Percentiles rank a stretch among this genome's conserved stretches.
These are phyloP conservation scores for Caloenas nicobarica DNA, from an alignment of 2,113 vertebrate genomes.

Conservation along the genomic window DNA sequence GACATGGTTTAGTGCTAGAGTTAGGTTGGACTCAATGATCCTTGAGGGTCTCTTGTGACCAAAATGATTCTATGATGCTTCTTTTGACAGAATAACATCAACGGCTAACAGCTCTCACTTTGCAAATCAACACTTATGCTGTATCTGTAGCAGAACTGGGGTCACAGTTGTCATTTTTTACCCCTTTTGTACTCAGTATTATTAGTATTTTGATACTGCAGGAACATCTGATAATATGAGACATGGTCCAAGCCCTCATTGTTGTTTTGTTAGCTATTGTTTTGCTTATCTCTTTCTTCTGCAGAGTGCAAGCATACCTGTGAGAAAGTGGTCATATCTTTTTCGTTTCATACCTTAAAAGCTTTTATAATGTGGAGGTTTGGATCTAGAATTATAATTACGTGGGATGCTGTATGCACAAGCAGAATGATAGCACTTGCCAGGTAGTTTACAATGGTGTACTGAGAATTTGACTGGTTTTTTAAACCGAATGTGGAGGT, in stretches of 20 bases:
- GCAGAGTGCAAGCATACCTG: background rate
- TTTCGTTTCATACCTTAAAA: constrained; percentile 5
- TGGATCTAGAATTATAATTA: background rate
- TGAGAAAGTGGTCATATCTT: background rate
- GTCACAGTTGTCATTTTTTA: background rate
- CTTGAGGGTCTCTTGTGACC: too few relatives aligned
- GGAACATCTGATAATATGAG: constrained; percentile 9
- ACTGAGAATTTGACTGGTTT: background rate
- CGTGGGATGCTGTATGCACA: background rate
- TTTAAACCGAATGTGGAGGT: background rate
- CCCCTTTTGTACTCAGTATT: background rate
- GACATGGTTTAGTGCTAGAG: too few relatives aligned
- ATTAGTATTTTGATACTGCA: background rate
- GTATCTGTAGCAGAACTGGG: background rate
- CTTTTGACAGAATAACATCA: background rate
- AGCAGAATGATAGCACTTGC: background rate
- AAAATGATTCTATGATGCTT: too few relatives aligned
- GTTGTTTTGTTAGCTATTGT: background rate
- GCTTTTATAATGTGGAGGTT: background rate
- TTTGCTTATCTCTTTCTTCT: constrained; percentile 21
- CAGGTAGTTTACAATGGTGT: background rate
- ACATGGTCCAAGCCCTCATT: background rate
- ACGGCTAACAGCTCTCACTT: background rate
- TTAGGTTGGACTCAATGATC: too few relatives aligned
- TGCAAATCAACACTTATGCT: background rate